Conservation (phyloP, 2,888 invertebrate species). For the Graphium colonna region DNA sequence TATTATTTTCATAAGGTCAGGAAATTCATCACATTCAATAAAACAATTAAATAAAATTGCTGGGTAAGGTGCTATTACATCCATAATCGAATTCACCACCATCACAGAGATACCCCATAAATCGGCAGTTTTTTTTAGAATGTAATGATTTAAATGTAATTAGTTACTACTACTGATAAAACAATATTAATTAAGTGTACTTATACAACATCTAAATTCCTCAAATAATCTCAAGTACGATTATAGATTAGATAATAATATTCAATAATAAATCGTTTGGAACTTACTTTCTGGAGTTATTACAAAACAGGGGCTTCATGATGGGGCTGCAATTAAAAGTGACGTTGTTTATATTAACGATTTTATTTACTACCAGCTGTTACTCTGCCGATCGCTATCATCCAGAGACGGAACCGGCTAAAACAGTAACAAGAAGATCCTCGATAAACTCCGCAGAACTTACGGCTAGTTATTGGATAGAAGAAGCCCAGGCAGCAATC, state of each 20-base stretch:
- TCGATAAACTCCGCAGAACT: conserved; percentile 22
- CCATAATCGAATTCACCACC: too few species aligned
- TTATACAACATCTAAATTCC: neutral
- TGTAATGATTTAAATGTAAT: too few species aligned
- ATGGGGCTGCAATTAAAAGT: neutral
- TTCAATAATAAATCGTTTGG: neutral
- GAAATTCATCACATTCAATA: too few species aligned
- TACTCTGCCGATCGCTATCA: conserved; percentile 5
- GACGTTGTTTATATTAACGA: neutral
- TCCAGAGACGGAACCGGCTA: neutral
- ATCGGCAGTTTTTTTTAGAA: too few species aligned
- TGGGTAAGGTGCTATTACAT: too few species aligned
- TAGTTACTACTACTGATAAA: neutral
- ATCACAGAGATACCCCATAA: too few species aligned
- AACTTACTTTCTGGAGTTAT: neutral
- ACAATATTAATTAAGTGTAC: neutral
- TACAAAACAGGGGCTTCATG: neutral
- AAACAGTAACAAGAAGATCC: neutral
- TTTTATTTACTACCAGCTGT: neutral
- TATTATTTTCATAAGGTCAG: too few species aligned
- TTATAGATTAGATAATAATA: conserved; percentile 7
- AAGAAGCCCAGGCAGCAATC: conserved; percentile 57
- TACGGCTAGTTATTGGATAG: conserved; percentile 58
- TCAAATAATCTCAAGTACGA: neutral
- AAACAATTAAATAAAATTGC: too few species aligned